These are phyloP conservation scores for Tanypteryx hageni DNA, from an alignment of 2,888 invertebrate species.

Conservation along the genomic window DNA sequence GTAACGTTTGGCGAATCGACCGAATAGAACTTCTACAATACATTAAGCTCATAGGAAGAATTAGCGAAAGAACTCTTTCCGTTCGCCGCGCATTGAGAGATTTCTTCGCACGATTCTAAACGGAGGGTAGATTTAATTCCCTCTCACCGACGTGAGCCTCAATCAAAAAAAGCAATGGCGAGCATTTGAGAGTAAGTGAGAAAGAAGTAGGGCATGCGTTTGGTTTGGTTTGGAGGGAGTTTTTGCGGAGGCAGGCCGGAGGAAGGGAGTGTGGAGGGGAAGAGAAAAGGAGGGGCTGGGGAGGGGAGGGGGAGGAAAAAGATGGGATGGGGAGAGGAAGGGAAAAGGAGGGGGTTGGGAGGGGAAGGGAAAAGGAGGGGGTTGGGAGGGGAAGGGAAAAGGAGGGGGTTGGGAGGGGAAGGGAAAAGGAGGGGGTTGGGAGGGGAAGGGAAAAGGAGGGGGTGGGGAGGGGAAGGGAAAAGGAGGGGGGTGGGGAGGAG, in stretches of 20 bases:
- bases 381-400: neutral
- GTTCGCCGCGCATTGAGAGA: neutral
- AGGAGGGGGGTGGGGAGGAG: neutral
- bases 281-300: neutral
- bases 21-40: no score
- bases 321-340: neutral
- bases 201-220: conserved; percentile 17
- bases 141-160: conserved; percentile 3
- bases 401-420: neutral
- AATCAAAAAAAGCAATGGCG: neutral
- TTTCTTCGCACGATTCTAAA: conserved; percentile 27
- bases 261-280: neutral
- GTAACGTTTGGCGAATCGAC: no score
- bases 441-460: neutral
- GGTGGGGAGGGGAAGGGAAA: neutral
- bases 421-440: neutral
- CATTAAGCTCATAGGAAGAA: no score
- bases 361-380: neutral
- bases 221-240: neutral
- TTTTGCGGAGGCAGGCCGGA: neutral
- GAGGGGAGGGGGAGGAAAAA: neutral
- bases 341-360: neutral
- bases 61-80: neutral
- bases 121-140: neutral
- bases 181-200: conserved; percentile 41